Evolutionary conservation across 2,797 vertebrate genomes (phyloP), one percentile per base, ranked within the genome.

Genomic region (Xiphorhynchus erythropygius): DNA sequence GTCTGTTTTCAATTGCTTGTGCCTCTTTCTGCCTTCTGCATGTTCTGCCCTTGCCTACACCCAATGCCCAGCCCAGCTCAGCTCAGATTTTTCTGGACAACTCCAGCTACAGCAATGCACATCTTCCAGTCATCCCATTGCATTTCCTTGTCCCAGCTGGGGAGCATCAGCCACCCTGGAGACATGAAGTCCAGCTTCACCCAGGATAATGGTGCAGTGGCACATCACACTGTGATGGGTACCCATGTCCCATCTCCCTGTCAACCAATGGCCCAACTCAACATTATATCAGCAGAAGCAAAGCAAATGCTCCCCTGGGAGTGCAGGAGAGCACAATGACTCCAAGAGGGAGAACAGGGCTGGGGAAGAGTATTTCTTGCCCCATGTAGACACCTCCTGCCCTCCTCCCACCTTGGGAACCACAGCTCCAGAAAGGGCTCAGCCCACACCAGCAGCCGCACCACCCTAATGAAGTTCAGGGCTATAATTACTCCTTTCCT

Each of bases 231-330:
- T 6, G 0, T 7, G 32, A 56, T 5, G 28, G 23, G 11, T 39
- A 28, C 12, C 39, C 39, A 11, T 4, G 33, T 59, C 23, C 62
- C 28, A 1, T 0, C 12, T 60, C 46, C 41, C 82, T 33, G 1
- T 27, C 56, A 63, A 63, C 10, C 56, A 44, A 10, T 0, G 13
- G 15, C 47, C n/a, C 44, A 28, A 19, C 44, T n/a, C 41, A 60
- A 14, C 0, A 0, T 32, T 4, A 63, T 2, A 52, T 11, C 59
- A 32, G 1, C 49, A 56, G 23, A 65, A 64, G n/a, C 0, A 0
- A 39, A 30, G 30, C 17, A 53, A 82, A 1, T 2, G 19, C 47
- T 64, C 24, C 27, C 28, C 32, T 35, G 9, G 49, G 62, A 59
- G 41, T 3, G 33, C 44, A 86, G 50, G 33, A 91, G 28, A 60